phyloP scores from a whole-genome alignment of 92 coral and sea anemone genomes.

The Siderastrea radians region DNA sequence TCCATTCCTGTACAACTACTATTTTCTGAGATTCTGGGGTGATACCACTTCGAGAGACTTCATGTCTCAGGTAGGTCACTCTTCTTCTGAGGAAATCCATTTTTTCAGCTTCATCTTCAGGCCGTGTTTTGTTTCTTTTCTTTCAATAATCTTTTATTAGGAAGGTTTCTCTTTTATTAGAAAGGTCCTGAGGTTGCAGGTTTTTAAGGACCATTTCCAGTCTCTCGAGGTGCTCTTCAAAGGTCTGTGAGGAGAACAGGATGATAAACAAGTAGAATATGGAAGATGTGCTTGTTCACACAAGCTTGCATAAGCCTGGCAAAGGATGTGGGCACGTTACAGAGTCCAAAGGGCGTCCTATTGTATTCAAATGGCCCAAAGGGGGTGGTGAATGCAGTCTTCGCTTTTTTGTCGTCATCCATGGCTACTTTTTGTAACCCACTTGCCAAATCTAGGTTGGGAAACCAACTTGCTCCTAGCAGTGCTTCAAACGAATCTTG shows the following conservation, averaged over 20 bases:
- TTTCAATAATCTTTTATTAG: too few relatives aligned
- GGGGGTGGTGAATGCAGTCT: too few relatives aligned
- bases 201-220: constrained; percentile 38
- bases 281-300: constrained; percentile 48
- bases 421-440: constrained; percentile 59
- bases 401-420: constrained; percentile 42
- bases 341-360: too few relatives aligned
- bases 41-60: neutral
- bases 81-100: neutral
- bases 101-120: neutral
- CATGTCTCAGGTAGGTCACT: constrained; percentile 8
- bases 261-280: constrained; percentile 51
- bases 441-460: too few relatives aligned
- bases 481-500: too few relatives aligned
- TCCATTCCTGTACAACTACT: neutral
- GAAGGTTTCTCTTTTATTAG: too few relatives aligned
- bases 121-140: constrained; percentile 19
- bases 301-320: too few relatives aligned
- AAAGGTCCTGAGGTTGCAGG: too few relatives aligned
- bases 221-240: constrained; percentile 54
- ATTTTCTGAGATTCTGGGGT: constrained; percentile 13
- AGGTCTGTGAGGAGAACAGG: constrained; percentile 41
- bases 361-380: too few relatives aligned
- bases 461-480: too few relatives aligned
- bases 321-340: too few relatives aligned